Evolutionary conservation across 2,797 vertebrate species (phyloP).

Genomic region (Tragelaphus oryx): DNA sequence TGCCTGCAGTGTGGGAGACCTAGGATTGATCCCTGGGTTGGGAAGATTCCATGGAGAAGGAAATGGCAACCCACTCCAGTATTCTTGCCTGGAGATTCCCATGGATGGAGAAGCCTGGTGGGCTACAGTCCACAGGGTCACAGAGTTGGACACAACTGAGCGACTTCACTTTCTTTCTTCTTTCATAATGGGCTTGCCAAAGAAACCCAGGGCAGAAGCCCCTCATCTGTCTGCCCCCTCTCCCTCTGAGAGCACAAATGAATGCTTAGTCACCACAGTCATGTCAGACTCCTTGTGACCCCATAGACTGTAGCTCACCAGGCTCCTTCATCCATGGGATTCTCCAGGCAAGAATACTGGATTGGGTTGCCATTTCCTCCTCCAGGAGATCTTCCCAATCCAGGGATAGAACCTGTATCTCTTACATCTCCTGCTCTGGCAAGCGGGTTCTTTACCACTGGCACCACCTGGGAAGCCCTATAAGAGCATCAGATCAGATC

Average conservation of each 20-base stretch:
- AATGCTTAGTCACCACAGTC: neutral
- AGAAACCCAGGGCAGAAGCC: neutral
- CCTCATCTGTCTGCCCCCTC: neutral
- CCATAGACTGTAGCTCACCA: neutral
- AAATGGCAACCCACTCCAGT: neutral
- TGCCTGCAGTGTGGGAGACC: neutral
- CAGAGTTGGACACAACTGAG: neutral
- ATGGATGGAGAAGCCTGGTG: neutral
- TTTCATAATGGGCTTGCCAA: neutral
- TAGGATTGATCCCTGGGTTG: neutral
- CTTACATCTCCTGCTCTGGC: neutral
- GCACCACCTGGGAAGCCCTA: neutral
- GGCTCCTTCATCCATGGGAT: neutral
- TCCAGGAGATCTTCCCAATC: neutral
- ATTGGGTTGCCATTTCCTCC: neutral
- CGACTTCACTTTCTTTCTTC: neutral
- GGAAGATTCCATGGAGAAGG: neutral
- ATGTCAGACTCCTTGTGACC: neutral
- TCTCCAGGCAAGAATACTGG: fast-evolving
- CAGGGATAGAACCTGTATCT: neutral
- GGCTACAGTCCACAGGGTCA: neutral
- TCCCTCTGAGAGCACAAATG: neutral
- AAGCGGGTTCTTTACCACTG: neutral
- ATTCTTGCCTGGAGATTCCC: neutral
- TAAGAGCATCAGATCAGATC: too few species aligned